Percentiles rank a stretch among this genome's conserved stretches.
phyloP scores from a whole-genome alignment of 2,888 invertebrate genomes.

The Agrotis clavis region DNA sequence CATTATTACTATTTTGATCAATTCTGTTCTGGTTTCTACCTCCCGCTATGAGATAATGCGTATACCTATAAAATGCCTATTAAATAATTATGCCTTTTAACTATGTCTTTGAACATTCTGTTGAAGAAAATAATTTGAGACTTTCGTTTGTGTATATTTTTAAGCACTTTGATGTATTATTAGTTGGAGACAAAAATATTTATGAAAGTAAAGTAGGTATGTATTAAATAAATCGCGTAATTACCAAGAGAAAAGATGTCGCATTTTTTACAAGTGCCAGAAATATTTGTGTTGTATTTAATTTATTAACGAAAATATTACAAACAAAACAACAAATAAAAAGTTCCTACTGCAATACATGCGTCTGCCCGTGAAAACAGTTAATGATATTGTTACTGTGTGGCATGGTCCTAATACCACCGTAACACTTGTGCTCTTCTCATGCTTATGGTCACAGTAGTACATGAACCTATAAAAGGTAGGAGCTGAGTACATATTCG shows the following conservation, averaged over 20 bases:
- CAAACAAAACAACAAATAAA: background rate
- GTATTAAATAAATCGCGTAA: constrained; percentile 22
- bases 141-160: background rate
- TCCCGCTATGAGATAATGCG: too few relatives aligned
- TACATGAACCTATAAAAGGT: too few relatives aligned
- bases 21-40: too few relatives aligned
- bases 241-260: constrained; percentile 2
- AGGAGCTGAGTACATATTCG: too few relatives aligned
- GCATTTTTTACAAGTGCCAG: constrained; percentile 7
- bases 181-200: background rate
- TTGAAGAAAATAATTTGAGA: background rate
- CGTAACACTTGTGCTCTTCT: too few relatives aligned
- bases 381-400: constrained; percentile 4
- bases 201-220: background rate
- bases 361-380: background rate
- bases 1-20: too few relatives aligned
- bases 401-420: background rate
- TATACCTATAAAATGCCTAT: too few relatives aligned
- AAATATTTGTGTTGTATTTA: background rate
- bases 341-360: background rate
- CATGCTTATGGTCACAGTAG: too few relatives aligned
- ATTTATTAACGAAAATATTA: constrained; percentile 10
- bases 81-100: too few relatives aligned
- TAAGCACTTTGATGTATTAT: constrained; percentile 29
- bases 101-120: background rate